A percentile compares a stretch with the other conserved stretches of the same genome.
phyloP scores from a whole-genome alignment of 2,888 invertebrate species.

The Drosophila aldrichi region DNA sequence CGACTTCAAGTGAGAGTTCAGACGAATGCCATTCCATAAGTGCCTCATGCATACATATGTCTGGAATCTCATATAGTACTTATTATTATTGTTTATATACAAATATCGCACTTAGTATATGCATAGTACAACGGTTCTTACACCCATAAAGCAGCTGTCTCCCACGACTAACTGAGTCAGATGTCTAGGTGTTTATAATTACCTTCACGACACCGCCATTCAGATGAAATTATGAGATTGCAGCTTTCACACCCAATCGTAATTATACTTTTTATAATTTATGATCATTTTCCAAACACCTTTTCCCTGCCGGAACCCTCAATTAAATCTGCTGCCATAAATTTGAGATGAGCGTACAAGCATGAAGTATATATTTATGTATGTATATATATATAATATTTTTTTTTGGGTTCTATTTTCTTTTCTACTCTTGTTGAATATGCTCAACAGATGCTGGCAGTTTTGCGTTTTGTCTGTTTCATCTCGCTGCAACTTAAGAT shows the following conservation, averaged over 20 bases:
- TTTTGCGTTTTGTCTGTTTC: background rate
- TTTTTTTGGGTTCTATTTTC: background rate
- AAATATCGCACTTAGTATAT: background rate
- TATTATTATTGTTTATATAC: background rate
- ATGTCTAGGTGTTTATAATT: conserved; percentile 1
- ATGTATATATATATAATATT: background rate
- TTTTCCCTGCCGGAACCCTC: conserved; percentile 15
- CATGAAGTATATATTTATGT: background rate
- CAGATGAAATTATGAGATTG: conserved; percentile 32
- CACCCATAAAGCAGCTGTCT: background rate
- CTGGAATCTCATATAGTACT: background rate
- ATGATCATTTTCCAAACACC: conserved; percentile 44
- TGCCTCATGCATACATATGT: background rate
- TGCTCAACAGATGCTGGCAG: conserved; percentile 10
- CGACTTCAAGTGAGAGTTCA: conserved; percentile 36
- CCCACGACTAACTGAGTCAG: conserved; percentile 1
- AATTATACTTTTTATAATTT: conserved; percentile 36
- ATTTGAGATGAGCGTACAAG: conserved; percentile 2
- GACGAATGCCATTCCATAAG: conserved; percentile 16
- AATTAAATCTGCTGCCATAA: conserved; percentile 17
- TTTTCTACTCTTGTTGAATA: background rate
- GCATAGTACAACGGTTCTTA: background rate
- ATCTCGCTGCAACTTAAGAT: conserved; percentile 7
- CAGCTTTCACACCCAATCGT: conserved; percentile 21
- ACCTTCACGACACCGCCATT: conserved; percentile 21